Evolutionary conservation across 2,797 vertebrate genomes (phyloP), one percentile per base, ranked within the genome.

Genomic region (Ispidina picta): DNA sequence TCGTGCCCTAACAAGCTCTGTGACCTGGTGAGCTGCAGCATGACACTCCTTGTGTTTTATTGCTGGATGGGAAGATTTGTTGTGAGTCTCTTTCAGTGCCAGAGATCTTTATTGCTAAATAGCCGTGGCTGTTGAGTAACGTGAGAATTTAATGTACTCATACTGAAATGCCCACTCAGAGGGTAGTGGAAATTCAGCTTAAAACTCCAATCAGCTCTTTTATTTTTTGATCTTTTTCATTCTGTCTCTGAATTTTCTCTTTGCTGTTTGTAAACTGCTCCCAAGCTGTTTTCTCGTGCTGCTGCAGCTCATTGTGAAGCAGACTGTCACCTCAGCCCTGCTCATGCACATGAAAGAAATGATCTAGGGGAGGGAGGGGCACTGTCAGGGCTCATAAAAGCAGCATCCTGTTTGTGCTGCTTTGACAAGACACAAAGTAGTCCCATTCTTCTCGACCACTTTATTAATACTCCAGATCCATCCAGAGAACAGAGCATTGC

Each of bases 61-160:
- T 91, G 86, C 87, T 51, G 29, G 25, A 77, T 74, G 65, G 64
- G 73, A 71, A 92, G 81, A 63, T 78, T 86, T 82, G 91, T 22
- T 88, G 86, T 33, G 77, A 87, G 91, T 79, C 73, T 90, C 87
- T 92, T 79, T 64, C 66, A 63, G 48, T 83, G 84, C 77, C 76
- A 90, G 86, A 86, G 63, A 93, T 91, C 83, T 79, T 79, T 56
- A 78, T 94, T 94, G 92, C 92, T 87, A 91, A 95, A 94, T 17
- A 95, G 78, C 58, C 64, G 59, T 58, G 75, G 76, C 54, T 89
- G 51, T 93, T 96, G 90, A 76, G 92, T 85, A 96, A 95, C 60
- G 70, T 0, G 0, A 31, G 83, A 85, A 83, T 79, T 91, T 72
- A 90, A 92, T 71, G 54, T 74, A 43, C 80, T 81, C 33, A n/a